Conservation (phyloP, 2,888 invertebrate genomes). For the Steinernema carpocapsae region DNA sequence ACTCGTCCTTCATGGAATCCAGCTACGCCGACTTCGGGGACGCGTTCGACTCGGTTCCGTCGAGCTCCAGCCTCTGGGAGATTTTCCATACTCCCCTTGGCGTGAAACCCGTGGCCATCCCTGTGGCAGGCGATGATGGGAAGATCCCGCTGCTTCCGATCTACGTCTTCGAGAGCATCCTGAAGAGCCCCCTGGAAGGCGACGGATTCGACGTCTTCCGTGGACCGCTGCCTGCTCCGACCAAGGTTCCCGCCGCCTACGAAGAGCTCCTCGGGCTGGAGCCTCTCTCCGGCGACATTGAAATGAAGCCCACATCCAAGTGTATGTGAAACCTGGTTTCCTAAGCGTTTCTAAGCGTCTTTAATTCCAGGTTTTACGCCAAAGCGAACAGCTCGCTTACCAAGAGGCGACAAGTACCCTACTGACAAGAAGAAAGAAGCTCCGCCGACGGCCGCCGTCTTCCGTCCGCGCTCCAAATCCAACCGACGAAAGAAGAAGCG, state of each 20-base stretch:
- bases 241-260: background rate
- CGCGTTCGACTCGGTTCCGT: background rate
- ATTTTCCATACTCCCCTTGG: background rate
- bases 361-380: no score
- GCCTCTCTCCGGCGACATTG: background rate
- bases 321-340: no score
- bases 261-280: background rate
- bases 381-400: no score
- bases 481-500: no score
- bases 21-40: background rate
- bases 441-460: no score
- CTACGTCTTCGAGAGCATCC: conserved; percentile 11
- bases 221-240: background rate
- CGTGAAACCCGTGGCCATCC: background rate
- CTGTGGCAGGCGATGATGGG: background rate
- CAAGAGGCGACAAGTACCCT: no score
- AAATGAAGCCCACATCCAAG: no score
- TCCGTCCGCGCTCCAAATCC: no score
- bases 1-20: background rate
- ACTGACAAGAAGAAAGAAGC: no score
- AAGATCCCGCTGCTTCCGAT: background rate
- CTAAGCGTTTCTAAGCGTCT: no score
- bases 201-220: conserved; percentile 29
- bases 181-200: background rate
- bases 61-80: background rate